Evolutionary conservation across 1,140 invertebrate genomes (phyloP), one percentile per base, ranked within the genome.

Genomic region (Ectropis grisescens): DNA sequence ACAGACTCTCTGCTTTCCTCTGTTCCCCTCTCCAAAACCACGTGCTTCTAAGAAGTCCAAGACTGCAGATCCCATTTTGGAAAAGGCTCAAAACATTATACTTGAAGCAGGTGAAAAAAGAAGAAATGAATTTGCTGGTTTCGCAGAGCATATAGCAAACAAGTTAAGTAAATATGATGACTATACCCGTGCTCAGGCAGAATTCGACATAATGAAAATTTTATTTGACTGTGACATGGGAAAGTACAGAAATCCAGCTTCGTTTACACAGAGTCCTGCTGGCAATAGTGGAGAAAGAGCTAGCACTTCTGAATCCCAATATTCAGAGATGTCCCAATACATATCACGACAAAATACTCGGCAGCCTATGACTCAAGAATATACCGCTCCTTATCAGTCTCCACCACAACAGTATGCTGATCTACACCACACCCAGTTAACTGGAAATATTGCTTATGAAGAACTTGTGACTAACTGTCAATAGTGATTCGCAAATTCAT

Each of bases 151-250:
- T 16, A 36, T 36, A 22, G 25, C 33, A 22, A 11, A 13, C 14
- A 16, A 36, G 29, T 16, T 36, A 29, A 28, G 33, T 22, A 36
- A 36, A 28, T 36, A 36, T 29, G 33, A 36, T 36, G 26, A 14
- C 25, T 29, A 13, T 22, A 36, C 12, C 9, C 19, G 28, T 13
- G 22, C 33, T 10, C 28, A 11, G 22, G 33, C 29, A 4, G 29
- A 36, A 36, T 26, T 29, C 22, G 15, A 25, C 14, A 36, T 36
- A 27, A 36, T 12, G 28, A 36, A 1, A 29, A 29, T 36, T 12
- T 11, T 36, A 36, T 36, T 22, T 16, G 25, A 36, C 19, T 25
- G 25, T 28, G 33, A 36, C 19, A 29, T 36, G 25, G 33, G n/a
- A n/a, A n/a, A n/a, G n/a, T n/a, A n/a, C n/a, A n/a, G n/a, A n/a